phyloP scores from a whole-genome alignment of 2,888 invertebrate species.

The Tryphoninae sp. region DNA sequence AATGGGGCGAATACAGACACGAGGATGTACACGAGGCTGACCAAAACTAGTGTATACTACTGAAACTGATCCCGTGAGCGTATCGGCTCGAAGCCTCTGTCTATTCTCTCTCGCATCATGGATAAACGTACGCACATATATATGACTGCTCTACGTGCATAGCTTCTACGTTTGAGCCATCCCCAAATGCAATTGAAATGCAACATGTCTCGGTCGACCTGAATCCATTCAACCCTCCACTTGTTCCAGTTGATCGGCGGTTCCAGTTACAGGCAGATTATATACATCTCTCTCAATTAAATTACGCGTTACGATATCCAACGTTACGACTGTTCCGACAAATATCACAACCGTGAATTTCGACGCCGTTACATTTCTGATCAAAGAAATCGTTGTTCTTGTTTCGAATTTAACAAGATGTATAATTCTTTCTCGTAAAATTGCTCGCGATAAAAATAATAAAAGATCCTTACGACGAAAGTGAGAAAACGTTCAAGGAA shows the following conservation, averaged over 20 bases:
- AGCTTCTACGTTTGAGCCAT: constrained; percentile 12
- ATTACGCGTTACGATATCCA: not conserved
- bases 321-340: too few relatives aligned
- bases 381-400: too few relatives aligned
- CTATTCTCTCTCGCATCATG: not conserved
- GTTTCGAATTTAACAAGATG: too few relatives aligned
- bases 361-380: too few relatives aligned
- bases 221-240: not conserved
- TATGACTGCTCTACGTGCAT: constrained; percentile 23
- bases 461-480: too few relatives aligned
- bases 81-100: not conserved
- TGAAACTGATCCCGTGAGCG: not conserved
- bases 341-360: too few relatives aligned
- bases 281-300: not conserved
- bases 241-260: not conserved
- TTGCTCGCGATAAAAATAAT: too few relatives aligned
- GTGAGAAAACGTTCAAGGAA: too few relatives aligned
- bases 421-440: too few relatives aligned
- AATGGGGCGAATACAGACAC: not conserved
- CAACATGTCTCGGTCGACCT: constrained; percentile 12
- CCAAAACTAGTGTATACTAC: not conserved
- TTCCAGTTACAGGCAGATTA: not conserved
- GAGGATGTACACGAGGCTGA: not conserved
- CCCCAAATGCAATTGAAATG: constrained; percentile 36
- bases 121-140: not conserved